phyloP scores from a whole-genome alignment of 1,140 invertebrate species.

The Sinella curviseta region DNA sequence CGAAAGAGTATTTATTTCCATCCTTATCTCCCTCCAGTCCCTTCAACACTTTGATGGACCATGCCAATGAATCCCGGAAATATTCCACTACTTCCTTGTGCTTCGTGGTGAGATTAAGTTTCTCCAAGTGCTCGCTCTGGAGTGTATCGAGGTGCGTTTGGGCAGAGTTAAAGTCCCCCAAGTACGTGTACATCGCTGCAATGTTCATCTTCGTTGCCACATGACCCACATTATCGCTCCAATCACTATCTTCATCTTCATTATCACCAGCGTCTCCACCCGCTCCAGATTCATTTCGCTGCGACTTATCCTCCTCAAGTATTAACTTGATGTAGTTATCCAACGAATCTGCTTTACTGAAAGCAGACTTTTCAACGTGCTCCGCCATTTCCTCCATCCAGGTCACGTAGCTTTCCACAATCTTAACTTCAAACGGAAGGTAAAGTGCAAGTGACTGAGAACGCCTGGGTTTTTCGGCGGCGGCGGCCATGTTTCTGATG shows the following conservation, averaged over 20 bases:
- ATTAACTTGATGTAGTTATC: neutral
- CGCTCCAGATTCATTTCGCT: neutral
- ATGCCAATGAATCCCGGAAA: neutral
- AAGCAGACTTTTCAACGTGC: neutral
- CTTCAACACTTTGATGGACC: neutral
- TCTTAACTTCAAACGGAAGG: neutral
- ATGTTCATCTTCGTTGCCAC: neutral
- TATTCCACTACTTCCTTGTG: neutral
- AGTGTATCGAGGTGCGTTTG: neutral
- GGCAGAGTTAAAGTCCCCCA: neutral
- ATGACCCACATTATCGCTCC: neutral
- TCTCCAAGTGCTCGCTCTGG: neutral
- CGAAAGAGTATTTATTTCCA: too few species aligned
- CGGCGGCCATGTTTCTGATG: too few species aligned
- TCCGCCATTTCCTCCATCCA: neutral
- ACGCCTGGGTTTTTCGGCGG: too few species aligned
- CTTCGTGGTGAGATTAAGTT: neutral
- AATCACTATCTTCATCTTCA: neutral
- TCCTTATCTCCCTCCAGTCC: neutral
- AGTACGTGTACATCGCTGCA: neutral
- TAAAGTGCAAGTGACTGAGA: neutral
- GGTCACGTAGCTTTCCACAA: neutral
- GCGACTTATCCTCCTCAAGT: neutral
- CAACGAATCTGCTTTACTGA: neutral
- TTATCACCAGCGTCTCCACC: neutral